phyloP scores from a whole-genome alignment of 1,140 invertebrate genomes.

The Trissolcus basalis region DNA sequence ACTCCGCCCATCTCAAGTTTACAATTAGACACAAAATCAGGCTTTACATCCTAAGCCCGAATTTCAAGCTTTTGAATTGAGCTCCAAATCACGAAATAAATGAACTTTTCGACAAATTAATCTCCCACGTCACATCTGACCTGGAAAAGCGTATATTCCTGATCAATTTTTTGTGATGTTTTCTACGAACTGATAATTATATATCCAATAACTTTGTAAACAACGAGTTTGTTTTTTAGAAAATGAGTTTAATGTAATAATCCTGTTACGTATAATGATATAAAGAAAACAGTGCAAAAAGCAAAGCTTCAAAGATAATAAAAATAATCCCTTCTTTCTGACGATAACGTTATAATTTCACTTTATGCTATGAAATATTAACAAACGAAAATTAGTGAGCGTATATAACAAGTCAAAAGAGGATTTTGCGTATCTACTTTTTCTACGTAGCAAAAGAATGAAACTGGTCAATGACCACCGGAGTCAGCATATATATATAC shows the following conservation, averaged over 20 bases:
- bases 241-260: no score
- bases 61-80: no score
- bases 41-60: constrained; percentile 17
- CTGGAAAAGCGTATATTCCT: no score
- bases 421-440: constrained; percentile 17
- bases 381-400: constrained; percentile 2
- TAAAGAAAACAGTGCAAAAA: no score
- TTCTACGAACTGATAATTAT: no score
- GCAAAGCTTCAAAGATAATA: not conserved
- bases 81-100: no score
- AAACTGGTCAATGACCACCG: constrained; percentile 47
- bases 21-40: constrained; percentile 31
- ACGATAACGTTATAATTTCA: not conserved
- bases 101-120: no score
- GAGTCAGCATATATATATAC: constrained; percentile 16
- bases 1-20: constrained; percentile 36
- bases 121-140: no score
- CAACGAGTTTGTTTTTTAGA: no score
- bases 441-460: constrained; percentile 7
- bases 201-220: no score
- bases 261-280: no score
- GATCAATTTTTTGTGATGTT: no score
- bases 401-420: not conserved
- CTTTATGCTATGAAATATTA: not conserved
- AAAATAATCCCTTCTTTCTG: not conserved